phyloP scores from a whole-genome alignment of 1,140 invertebrate genomes.

The Solenopsis invicta region DNA sequence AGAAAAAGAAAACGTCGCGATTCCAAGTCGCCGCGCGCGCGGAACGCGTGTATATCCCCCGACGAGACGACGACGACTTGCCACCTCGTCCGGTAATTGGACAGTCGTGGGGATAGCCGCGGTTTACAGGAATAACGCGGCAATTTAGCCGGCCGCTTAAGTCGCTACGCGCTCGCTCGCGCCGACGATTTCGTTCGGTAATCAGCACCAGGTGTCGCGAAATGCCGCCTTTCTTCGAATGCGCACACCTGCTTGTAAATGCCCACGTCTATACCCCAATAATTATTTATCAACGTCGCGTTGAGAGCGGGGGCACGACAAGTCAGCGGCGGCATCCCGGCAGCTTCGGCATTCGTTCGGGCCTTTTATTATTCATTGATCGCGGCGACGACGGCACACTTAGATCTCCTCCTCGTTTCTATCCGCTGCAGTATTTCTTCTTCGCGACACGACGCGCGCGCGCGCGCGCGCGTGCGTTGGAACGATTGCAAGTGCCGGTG shows the following conservation, averaged over 20 bases:
- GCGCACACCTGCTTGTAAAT: constrained; percentile 73
- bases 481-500: not conserved
- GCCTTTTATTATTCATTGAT: constrained; percentile 64
- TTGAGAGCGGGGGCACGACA: constrained; percentile 53
- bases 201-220: constrained; percentile 76
- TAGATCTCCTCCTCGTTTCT: constrained; percentile 6
- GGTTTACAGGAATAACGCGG: constrained; percentile 77
- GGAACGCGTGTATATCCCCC: constrained; percentile 63
- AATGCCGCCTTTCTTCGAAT: constrained; percentile 26
- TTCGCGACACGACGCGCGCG: not conserved
- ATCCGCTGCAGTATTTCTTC: constrained; percentile 24
- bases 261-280: constrained; percentile 70
- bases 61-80: constrained; percentile 51
- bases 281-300: constrained; percentile 76
- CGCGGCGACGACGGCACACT: constrained; percentile 11
- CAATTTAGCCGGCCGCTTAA: constrained; percentile 75
- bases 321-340: not conserved
- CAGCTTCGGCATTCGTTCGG: constrained; percentile 30
- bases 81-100: constrained; percentile 76
- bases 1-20: constrained; percentile 54
- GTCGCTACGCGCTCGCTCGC: constrained; percentile 55
- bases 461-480: not conserved
- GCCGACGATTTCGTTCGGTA: constrained; percentile 73
- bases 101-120: constrained; percentile 69
- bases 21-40: constrained; percentile 36